Conservation (phyloP, 2,113 vertebrate species). For the Rattus rattus region DNA sequence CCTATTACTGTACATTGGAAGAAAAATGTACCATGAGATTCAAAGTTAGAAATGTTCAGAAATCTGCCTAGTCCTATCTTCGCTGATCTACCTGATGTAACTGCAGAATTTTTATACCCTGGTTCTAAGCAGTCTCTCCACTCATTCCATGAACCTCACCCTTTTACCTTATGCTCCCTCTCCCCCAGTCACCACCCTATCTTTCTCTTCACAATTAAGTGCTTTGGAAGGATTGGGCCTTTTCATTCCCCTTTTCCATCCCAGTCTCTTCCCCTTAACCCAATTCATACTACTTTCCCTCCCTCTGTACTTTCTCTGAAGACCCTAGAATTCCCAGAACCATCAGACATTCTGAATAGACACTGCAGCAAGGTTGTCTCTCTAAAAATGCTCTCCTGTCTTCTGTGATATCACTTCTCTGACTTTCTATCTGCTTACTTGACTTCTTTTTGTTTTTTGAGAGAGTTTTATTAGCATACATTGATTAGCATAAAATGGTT, state of each 20-base stretch:
- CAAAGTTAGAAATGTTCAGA: slow-evolving; percentile 7
- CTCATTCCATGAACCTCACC: not conserved
- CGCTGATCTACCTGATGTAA: not conserved
- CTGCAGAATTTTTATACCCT: not conserved
- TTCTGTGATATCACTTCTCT: not conserved
- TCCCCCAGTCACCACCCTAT: not conserved
- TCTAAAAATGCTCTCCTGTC: not conserved
- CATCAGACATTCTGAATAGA: not conserved
- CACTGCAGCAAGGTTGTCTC: not conserved
- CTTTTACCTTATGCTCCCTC: not conserved
- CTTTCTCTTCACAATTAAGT: not conserved
- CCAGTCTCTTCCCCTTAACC: not conserved
- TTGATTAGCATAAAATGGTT: too few relatives aligned
- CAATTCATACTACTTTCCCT: not conserved
- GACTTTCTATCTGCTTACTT: not conserved
- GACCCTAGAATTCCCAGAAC: not conserved
- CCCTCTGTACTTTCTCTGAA: not conserved
- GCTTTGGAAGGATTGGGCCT: not conserved
- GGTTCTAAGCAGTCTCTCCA: not conserved
- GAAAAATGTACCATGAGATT: not conserved
- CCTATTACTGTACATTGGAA: not conserved
- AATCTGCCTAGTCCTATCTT: not conserved
- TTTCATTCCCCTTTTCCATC: not conserved
- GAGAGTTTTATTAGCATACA: not conserved
- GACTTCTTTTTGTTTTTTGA: not conserved